Evolutionary conservation across 2,113 vertebrate genomes (phyloP), one percentile per base, ranked within the genome.

Genomic region (Alligator sinensis): DNA sequence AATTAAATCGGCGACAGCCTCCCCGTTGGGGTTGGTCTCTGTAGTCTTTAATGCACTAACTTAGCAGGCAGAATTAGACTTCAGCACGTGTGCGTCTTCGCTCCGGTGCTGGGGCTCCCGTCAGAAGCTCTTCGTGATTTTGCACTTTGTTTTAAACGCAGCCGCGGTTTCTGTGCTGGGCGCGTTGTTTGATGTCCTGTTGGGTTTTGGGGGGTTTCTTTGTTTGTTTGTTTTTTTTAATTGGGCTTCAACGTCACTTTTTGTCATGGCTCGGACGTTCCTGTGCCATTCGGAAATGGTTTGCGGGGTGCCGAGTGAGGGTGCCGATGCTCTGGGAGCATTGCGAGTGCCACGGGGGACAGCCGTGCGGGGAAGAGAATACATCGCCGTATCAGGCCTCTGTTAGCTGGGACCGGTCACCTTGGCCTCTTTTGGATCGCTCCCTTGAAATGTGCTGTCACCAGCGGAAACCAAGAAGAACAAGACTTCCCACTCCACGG

Each of bases 101-200:
- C 91, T 75, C 75, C 47, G 28, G 70, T 28, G 68, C 87, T 86
- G 78, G 25, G 72, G 55, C 21, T 78, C 11, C 4, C n/a, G 74
- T 58, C 90, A 21, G 64, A 30, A 19, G 70, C 86, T 87, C 59
- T 38, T 13, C 0, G 84, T 12, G 4, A 1, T 63, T 91, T 92
- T 95, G 97, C 96, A 91, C 95, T 95, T 94, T 92, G 66, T 88
- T 86, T 60, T 34, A 0, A n/a, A 16, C 86, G 90, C 79, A 11
- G 0, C 18, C 16, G 2, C 80, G 0, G 17, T 9, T 68, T 70
- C 3, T 1, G 14, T 5, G 18, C 4, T 57, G 79, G 59, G 86
- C 12, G 62, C 72, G 25, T 87, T 27, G 7, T 70, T 62, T 0
- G 0, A 19, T 54, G 30, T 76, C 15, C 77, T 30, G 47, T 11